Evolutionary conservation across 2,113 vertebrate genomes (phyloP).

Genomic region (Myiopsitta monachus): DNA sequence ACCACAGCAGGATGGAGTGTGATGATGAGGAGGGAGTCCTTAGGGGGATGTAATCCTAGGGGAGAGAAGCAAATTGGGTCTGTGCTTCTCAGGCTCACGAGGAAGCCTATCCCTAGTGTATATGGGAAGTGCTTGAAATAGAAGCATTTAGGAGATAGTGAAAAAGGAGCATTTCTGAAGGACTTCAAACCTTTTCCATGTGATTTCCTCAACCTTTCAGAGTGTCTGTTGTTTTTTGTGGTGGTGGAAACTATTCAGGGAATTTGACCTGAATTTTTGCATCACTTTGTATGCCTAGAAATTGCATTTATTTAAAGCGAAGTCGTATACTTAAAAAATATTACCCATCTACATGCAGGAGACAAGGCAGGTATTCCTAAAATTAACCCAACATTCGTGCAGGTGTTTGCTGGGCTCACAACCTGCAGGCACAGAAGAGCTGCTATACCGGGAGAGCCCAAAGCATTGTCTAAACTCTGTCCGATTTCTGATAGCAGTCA

Average conservation of each 20-base stretch:
- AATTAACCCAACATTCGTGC: background rate
- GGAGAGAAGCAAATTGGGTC: background rate
- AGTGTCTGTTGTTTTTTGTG: background rate
- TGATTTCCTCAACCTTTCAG: constrained; percentile 6
- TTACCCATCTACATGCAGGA: background rate
- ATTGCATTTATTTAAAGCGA: background rate
- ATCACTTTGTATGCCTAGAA: background rate
- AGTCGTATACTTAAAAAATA: background rate
- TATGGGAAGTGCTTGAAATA: background rate
- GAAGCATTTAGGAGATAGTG: background rate
- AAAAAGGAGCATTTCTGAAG: background rate
- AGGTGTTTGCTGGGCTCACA: background rate
- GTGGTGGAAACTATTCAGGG: background rate
- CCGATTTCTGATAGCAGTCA: background rate
- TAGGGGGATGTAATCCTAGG: too few species aligned
- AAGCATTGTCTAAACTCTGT: background rate
- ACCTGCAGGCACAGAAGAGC: background rate
- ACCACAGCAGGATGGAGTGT: rapidly evolving
- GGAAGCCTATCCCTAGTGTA: background rate
- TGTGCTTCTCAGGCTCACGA: background rate
- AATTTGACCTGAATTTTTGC: constrained; percentile 18
- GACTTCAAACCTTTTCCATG: background rate
- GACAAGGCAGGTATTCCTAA: background rate
- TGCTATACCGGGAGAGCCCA: background rate
- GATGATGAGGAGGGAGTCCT: background rate